These are phyloP conservation scores for Cynopterus sphinx DNA, from an alignment of 2,797 vertebrate species.

Conservation along the genomic window DNA sequence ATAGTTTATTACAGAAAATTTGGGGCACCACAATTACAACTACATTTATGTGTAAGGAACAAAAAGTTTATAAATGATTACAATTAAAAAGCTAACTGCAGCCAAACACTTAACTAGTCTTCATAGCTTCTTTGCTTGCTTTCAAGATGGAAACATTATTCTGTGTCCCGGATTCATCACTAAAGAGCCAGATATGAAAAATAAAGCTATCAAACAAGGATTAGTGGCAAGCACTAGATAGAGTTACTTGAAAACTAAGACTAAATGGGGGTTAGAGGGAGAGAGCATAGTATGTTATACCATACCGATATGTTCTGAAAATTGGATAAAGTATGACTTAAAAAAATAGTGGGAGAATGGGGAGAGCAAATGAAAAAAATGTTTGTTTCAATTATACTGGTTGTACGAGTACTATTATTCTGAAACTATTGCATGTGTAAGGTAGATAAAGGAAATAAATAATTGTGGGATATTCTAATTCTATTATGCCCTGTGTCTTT, in stretches of 20 bases:
- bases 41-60: constrained; percentile 9
- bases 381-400: background rate
- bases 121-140: background rate
- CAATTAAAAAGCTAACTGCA: background rate
- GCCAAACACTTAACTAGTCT: background rate
- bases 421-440: background rate
- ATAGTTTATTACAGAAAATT: background rate
- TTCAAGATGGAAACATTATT: constrained; percentile 24
- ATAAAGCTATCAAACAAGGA: background rate
- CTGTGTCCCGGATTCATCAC: background rate
- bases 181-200: constrained; percentile 25
- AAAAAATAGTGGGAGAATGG: background rate
- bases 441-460: background rate
- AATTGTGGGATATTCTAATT: background rate
- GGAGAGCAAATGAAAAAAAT: background rate
- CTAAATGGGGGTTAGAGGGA: background rate
- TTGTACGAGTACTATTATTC: background rate
- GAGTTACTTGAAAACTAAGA: background rate
- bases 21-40: background rate
- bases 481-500: background rate
- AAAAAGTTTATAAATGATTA: background rate
- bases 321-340: background rate
- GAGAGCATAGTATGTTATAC: background rate
- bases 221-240: background rate
- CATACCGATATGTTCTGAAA: background rate